A percentile compares a stretch with the other conserved stretches of the same genome.
Conservation (phyloP, 2,113 vertebrate species). For the Odocoileus hemionus region DNA sequence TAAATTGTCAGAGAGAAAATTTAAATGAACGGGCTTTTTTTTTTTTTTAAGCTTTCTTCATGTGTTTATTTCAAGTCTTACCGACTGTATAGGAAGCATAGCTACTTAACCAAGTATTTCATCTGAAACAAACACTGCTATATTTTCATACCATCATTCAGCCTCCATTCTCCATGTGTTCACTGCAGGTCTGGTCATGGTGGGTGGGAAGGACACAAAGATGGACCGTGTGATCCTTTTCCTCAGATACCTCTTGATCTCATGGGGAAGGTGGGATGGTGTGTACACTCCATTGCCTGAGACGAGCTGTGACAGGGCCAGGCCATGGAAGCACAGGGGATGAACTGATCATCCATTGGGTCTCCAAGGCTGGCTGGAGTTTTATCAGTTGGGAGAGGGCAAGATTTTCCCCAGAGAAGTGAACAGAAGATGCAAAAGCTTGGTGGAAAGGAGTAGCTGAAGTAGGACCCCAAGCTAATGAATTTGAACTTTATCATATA, state of each 20-base stretch:
- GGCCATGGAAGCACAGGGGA: rapidly evolving
- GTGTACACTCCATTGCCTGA: background rate
- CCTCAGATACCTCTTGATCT: background rate
- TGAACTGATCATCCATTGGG: background rate
- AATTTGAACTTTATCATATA: background rate
- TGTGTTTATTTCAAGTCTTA: constrained; percentile 28
- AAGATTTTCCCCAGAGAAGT: background rate
- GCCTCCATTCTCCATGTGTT: background rate
- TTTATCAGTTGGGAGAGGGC: background rate
- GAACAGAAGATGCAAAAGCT: background rate
- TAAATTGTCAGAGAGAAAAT: constrained; percentile 34
- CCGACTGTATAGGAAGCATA: background rate
- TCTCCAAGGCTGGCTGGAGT: background rate
- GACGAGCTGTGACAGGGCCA: rapidly evolving
- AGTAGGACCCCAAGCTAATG: background rate
- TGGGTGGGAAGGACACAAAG: background rate
- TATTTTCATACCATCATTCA: background rate
- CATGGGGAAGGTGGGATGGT: background rate
- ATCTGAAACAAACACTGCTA: background rate
- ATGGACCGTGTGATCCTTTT: background rate
- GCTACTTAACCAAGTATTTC: background rate
- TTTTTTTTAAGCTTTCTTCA: constrained; percentile 1
- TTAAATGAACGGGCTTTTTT: background rate
- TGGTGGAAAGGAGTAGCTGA: background rate
- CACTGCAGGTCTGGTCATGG: background rate